Conservation (phyloP, 2,113 vertebrate species). For the Lamprotornis superbus region DNA sequence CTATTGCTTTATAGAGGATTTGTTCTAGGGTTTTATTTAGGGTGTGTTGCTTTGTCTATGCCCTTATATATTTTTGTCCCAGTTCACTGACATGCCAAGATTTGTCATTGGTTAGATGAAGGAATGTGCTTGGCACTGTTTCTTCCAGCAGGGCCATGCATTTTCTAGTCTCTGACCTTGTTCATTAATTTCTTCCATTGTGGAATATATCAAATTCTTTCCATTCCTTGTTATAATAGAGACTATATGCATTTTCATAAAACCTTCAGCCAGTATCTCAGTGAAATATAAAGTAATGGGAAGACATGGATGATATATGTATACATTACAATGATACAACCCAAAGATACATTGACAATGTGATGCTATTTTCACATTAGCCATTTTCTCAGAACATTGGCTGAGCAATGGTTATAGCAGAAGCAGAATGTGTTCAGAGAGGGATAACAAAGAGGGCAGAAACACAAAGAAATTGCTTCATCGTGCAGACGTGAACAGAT, state of each 20-base stretch:
- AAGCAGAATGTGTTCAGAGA: not conserved
- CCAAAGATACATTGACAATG: not conserved
- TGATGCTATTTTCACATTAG: not conserved
- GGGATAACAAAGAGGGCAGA: not conserved
- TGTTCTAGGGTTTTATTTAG: not conserved
- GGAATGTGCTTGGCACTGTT: rapidly evolving
- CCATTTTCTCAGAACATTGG: constrained; percentile 1
- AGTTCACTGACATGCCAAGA: not conserved
- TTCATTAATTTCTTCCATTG: not conserved
- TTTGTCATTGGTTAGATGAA: not conserved
- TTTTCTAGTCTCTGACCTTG: not conserved
- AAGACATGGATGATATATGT: not conserved
- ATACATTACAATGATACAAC: not conserved
- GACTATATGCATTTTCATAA: not conserved
- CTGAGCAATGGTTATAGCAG: not conserved
- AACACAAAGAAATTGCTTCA: not conserved
- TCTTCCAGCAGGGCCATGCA: not conserved
- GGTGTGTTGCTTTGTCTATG: not conserved
- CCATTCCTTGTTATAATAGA: not conserved
- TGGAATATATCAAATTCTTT: not conserved
- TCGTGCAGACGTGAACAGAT: not conserved
- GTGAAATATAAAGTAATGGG: not conserved
- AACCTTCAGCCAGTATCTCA: not conserved
- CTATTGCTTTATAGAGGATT: not conserved
- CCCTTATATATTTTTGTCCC: not conserved